Evolutionary conservation across 2,797 vertebrate genomes (phyloP), one percentile per base, ranked within the genome.

Genomic region (Knipowitschia caucasica): DNA sequence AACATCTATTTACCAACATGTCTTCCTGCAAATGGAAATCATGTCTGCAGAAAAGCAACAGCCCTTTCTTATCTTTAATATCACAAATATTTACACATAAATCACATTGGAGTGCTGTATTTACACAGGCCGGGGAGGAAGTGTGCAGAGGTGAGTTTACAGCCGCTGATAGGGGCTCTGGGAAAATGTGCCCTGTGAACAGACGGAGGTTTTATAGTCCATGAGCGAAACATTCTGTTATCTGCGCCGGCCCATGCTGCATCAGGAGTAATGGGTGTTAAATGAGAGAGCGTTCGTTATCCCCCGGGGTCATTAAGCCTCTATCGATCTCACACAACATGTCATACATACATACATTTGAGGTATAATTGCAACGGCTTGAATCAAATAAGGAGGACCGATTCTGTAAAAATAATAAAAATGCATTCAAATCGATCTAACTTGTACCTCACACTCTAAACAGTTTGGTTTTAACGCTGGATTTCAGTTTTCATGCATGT

Each of bases 141-240:
- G 55, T 71, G 54, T 56, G 58, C 39, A 25, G 46, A 56, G 56
- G 57, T 71, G 67, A 56, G 62, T 73, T 66, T 44, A 30, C 51
- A 54, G 24, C 39, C 64, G 64, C 50, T 63, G 62, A 81, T 59
- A 69, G 24, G 14, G 56, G 62, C 24, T 63, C 62, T 74, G 72
- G 71, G 69, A 73, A 64, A 63, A 69, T 60, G 14, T 39, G 35
- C 49, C 46, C 39, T 44, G 14, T 62, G 56, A 23, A 59, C 51
- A 49, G 9, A 5, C 50, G 39, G 56, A 17, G 65, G 47, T 59
- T 82, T 82, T 80, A 82, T 71, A 58, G 36, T 35, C 39, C 29
- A 10, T 39, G 7, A 21, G 46, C 26, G 44, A n/a, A 40, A 39
- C 6, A 27, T 12, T 25, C 52, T 45, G 4, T 50, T 38, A 42